Base-by-base conservation (phyloP, 2,888 invertebrate genomes). In the Macrosoma leucophasiata region DNA sequence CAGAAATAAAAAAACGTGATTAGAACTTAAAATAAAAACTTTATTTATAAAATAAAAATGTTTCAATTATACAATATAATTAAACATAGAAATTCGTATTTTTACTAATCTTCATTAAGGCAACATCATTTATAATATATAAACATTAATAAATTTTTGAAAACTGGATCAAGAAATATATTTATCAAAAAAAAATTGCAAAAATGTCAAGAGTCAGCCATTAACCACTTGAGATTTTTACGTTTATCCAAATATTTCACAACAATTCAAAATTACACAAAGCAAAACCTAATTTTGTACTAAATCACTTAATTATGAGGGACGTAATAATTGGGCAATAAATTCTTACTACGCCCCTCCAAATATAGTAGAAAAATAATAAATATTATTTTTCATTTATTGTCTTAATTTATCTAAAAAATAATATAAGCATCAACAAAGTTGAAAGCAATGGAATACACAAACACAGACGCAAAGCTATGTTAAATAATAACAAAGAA, bases 141-240 rank as follows among this genome's bases (percentile, higher is more conserved):
- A n/a, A n/a, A n/a, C n/a, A n/a, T n/a, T n/a, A n/a, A n/a, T n/a
- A n/a, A n/a, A n/a, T n/a, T n/a, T n/a, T n/a, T n/a, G n/a, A n/a
- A n/a, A n/a, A n/a, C n/a, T n/a, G n/a, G n/a, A n/a, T n/a, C n/a
- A n/a, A n/a, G n/a, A n/a, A n/a, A n/a, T n/a, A n/a, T n/a, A n/a
- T n/a, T n/a, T 31, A 29, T 25, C 29, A 36, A 38, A 35, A 24
- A 26, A 21, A 35, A 10, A 44, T 30, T 53, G 52, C 71, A 81
- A 81, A 82, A 81, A 81, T 76, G 64, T 81, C 82, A 72, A 71
- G 62, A 66, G 68, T 75, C 82, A 82, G 82, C 82, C 82, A 82
- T 81, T 52, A 58, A 58, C 47, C 55, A 63, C 62, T 67, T 71
- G 75, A 82, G 70, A 81, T 79, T 81, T 81, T 82, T 78, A 66